Percentiles rank a stretch among this genome's conserved stretches.
These are phyloP conservation scores for Tamandua tetradactyla DNA, from an alignment of 2,797 vertebrate genomes.

Conservation along the genomic window DNA sequence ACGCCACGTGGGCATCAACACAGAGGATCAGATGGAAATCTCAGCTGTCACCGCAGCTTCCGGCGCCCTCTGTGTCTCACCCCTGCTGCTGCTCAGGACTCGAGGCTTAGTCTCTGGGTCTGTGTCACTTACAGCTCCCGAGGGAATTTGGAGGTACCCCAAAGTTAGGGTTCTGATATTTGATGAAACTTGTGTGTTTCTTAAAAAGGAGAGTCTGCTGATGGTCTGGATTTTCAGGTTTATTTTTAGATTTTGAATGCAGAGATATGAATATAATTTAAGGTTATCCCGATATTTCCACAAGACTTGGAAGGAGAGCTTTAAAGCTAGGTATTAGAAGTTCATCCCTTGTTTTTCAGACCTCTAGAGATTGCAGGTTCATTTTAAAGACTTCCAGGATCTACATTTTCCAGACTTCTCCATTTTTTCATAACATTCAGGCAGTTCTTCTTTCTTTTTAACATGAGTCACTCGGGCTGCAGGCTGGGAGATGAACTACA, in stretches of 20 bases:
- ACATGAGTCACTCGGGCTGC: background rate
- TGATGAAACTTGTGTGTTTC: background rate
- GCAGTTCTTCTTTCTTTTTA: background rate
- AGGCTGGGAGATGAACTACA: background rate
- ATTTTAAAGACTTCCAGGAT: background rate
- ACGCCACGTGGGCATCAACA: fast-evolving
- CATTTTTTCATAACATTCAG: background rate
- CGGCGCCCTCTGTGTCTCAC: background rate
- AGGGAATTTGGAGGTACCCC: background rate
- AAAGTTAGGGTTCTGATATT: background rate
- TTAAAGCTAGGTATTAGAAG: background rate
- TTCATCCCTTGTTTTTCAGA: background rate
- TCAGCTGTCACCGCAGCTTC: background rate
- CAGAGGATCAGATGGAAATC: background rate
- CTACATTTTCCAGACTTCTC: background rate
- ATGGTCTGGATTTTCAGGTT: background rate
- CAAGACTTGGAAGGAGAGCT: background rate
- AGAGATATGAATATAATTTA: background rate
- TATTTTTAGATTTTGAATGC: background rate
- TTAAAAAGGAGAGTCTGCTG: background rate
- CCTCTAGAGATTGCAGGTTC: background rate
- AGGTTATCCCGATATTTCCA: background rate
- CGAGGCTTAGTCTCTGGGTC: background rate
- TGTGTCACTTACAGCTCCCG: background rate
- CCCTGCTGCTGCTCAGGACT: background rate